Evolutionary conservation across 2,888 invertebrate genomes (phyloP), one percentile per base, ranked within the genome.

Genomic region (Ephialtes manifestator): DNA sequence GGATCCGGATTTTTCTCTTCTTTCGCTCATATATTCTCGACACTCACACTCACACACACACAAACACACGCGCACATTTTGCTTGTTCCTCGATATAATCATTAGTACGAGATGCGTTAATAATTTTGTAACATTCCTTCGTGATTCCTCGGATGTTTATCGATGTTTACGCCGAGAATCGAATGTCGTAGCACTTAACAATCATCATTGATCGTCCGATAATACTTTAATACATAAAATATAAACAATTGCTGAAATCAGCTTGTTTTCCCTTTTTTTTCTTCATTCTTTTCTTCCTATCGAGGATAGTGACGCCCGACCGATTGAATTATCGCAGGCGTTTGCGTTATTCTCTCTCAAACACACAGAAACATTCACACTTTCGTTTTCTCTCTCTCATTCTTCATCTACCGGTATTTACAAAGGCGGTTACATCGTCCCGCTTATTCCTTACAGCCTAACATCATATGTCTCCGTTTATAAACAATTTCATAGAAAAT

Each of bases 401-500:
- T 68, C 20, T 24, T 48, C 79, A 8, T 75, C 72, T 86, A 84
- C 72, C 82, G 86, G 87, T 91, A 91, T 91, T 86, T 90, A 91
- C 91, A 91, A 89, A 90, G 89, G 88, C 87, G 86, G 68, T 67
- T 58, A 67, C 75, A 48, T 20, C 75, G 46, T n/a, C 67, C 75
- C 75, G 53, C 68, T 74, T 43, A 79, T 71, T 78, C 58, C 90
- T 92, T 92, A 91, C 72, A 80, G 84, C 67, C 90, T 90, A 92
- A 89, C 86, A 89, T 89, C 89, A 88, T 90, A 90, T 87, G 86
- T 90, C 82, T 91, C 86, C 85, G 87, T 89, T 91, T 93, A 92
- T 92, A 93, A 93, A 93, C 92, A 93, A 91, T 92, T 92, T 92
- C 88, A 93, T 93, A 93, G 92, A 93, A 93, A 93, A 93, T 93